phyloP scores from a whole-genome alignment of 2,113 vertebrate genomes.

The Platichthys stellatus region DNA sequence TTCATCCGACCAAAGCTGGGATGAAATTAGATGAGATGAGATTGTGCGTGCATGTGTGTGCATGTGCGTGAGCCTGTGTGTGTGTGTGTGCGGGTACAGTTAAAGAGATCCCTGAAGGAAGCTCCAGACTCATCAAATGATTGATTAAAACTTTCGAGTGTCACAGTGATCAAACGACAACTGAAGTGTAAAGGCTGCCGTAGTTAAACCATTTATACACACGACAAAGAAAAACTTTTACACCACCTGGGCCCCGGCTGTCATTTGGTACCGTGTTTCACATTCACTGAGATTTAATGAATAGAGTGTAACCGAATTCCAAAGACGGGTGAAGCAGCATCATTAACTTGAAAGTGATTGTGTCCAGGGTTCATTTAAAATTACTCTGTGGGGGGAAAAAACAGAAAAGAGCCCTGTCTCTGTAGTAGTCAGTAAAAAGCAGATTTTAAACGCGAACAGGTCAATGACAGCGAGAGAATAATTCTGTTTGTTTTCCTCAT shows the following conservation, averaged over 20 bases:
- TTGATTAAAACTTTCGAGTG: conserved; percentile 39
- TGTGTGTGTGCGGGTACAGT: conserved; percentile 27
- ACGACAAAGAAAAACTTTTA: conserved; percentile 31
- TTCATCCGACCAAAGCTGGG: conserved; percentile 63
- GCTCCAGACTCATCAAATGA: conserved; percentile 40
- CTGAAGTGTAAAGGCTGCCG: conserved; percentile 18
- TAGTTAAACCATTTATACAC: conserved; percentile 30
- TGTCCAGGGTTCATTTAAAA: not conserved
- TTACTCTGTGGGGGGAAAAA: not conserved
- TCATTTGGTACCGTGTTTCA: not conserved
- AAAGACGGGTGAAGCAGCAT: not conserved
- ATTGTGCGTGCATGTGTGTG: conserved; percentile 27
- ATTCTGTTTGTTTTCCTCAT: no score
- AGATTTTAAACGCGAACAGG: not conserved
- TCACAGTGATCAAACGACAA: conserved; percentile 48
- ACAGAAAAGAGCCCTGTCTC: no score
- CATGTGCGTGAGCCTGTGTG: conserved; percentile 27
- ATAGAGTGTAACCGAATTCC: conserved; percentile 2
- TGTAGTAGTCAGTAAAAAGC: no score
- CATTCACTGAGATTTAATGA: conserved; percentile 23
- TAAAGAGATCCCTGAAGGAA: conserved; percentile 50
- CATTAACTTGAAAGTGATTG: not conserved
- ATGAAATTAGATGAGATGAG: conserved; percentile 65
- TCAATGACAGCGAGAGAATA: not conserved
- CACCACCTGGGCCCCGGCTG: conserved; percentile 19